These are phyloP conservation scores for Bursaphelenchus okinawaensis DNA, from an alignment of 2,888 invertebrate genomes.

Conservation along the genomic window DNA sequence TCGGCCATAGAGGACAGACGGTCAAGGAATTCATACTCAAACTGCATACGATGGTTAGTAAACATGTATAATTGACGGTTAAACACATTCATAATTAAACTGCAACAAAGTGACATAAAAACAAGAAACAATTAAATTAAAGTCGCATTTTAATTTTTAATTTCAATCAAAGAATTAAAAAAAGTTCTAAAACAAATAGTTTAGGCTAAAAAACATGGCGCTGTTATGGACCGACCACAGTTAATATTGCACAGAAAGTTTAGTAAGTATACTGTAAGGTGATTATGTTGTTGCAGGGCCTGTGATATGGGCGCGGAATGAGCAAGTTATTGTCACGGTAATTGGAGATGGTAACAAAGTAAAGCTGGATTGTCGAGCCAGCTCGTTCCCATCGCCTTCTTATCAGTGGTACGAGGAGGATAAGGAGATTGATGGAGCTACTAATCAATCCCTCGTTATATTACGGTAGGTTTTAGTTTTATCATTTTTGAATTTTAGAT, in stretches of 20 bases:
- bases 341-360: slow-evolving; percentile 30
- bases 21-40: slow-evolving; percentile 45
- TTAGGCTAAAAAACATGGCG: slow-evolving; percentile 32
- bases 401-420: slow-evolving; percentile 57
- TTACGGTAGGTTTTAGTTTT: slow-evolving; percentile 22
- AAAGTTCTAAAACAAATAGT: not conserved
- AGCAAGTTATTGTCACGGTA: slow-evolving; percentile 32
- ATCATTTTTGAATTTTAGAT: too few relatives aligned
- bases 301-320: slow-evolving; percentile 34
- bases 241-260: slow-evolving; percentile 49
- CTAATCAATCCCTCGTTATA: slow-evolving; percentile 25
- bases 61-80: not conserved
- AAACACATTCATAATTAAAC: too few relatives aligned
- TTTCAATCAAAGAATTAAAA: too few relatives aligned
- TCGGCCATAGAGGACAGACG: slow-evolving; percentile 58
- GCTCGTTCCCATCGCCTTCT: slow-evolving; percentile 58
- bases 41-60: not conserved
- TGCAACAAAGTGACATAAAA: not conserved
- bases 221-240: slow-evolving; percentile 44
- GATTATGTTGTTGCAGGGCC: slow-evolving; percentile 23
- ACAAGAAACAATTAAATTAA: not conserved
- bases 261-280: slow-evolving; percentile 31
- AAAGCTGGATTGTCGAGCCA: slow-evolving; percentile 53
- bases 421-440: slow-evolving; percentile 21
- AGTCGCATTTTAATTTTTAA: too few relatives aligned